Conservation (phyloP, 2,797 vertebrate genomes). For the Euthynnus affinis region DNA sequence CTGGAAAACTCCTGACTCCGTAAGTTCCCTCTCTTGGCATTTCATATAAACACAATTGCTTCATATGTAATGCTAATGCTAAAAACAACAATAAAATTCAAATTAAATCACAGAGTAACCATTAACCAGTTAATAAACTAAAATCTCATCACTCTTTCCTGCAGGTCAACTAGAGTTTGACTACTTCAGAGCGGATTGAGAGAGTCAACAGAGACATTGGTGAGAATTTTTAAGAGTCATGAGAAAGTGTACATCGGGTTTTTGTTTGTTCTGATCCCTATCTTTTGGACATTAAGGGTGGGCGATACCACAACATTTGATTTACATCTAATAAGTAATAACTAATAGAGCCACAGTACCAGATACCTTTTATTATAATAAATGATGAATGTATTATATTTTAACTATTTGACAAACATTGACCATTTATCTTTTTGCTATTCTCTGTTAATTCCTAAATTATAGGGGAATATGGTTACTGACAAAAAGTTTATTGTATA, state of each 20-base stretch:
- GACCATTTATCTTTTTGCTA: too few relatives aligned
- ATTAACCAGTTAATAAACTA: not conserved
- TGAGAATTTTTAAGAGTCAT: not conserved
- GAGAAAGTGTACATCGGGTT: not conserved
- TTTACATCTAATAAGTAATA: too few relatives aligned
- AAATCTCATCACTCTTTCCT: not conserved
- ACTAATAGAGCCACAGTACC: too few relatives aligned
- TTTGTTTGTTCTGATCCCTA: not conserved
- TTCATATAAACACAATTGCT: not conserved
- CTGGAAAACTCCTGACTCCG: constrained; percentile 17
- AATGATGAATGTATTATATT: too few relatives aligned
- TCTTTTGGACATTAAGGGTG: too few relatives aligned
- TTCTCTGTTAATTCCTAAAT: too few relatives aligned
- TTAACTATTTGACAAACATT: too few relatives aligned
- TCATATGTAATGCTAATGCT: not conserved
- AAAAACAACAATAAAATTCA: not conserved
- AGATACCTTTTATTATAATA: too few relatives aligned
- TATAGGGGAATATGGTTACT: too few relatives aligned
- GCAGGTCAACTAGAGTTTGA: constrained; percentile 3
- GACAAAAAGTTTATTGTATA: too few relatives aligned
- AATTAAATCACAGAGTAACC: not conserved
- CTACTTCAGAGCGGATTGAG: constrained; percentile 19
- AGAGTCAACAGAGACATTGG: constrained; percentile 45
- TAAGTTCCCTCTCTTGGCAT: not conserved
- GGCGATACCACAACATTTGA: too few relatives aligned